Percentiles rank a stretch among this genome's conserved stretches.
Evolutionary conservation across 2,888 invertebrate genomes (phyloP).

Genomic region (Orgyia antiqua): DNA sequence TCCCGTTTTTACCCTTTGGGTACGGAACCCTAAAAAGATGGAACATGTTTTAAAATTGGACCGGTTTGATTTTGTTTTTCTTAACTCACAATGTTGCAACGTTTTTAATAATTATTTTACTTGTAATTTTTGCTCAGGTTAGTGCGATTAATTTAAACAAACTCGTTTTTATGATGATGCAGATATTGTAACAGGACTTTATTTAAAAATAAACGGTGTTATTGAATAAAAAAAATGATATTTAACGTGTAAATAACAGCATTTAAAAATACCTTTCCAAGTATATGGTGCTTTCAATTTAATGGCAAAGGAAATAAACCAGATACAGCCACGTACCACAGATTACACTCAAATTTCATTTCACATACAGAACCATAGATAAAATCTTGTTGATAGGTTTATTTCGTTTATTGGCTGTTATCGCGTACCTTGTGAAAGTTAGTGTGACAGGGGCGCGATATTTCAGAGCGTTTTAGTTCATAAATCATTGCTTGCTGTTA

Average conservation of each 20-base stretch:
- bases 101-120: neutral
- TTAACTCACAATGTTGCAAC: neutral
- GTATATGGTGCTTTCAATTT: no score
- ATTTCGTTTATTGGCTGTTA: conserved; percentile 17
- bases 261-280: no score
- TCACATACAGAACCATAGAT: conserved; percentile 1
- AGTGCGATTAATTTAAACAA: neutral
- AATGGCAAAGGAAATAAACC: no score
- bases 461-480: conserved; percentile 3
- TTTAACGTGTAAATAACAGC: no score
- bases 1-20: no score
- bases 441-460: conserved; percentile 7
- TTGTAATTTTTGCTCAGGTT: neutral
- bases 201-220: no score
- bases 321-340: no score
- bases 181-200: no score
- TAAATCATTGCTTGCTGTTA: neutral
- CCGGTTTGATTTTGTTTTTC: conserved; percentile 26
- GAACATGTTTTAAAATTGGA: conserved; percentile 53
- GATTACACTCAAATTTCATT: no score
- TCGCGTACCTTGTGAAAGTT: conserved; percentile 13
- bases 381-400: conserved; percentile 11
- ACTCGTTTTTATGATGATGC: neutral
- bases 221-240: no score
- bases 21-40: no score